These are phyloP conservation scores for Druceiella hillmani DNA, from an alignment of 2,888 invertebrate genomes.

Conservation along the genomic window DNA sequence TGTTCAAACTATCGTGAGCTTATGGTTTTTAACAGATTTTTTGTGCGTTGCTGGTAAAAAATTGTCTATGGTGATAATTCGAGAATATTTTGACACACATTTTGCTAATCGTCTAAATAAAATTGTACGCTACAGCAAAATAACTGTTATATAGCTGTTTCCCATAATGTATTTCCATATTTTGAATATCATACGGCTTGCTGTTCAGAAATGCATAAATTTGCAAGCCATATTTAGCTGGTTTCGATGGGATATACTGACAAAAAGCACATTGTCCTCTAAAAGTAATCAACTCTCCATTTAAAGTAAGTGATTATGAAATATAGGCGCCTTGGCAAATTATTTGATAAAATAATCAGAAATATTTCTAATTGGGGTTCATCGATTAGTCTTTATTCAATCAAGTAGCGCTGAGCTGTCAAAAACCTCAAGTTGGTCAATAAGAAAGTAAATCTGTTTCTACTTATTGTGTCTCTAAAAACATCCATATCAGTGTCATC, in stretches of 20 bases:
- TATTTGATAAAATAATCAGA: too few species aligned
- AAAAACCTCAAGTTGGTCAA: neutral
- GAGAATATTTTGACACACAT: neutral
- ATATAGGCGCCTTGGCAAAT: neutral
- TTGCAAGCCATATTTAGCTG: neutral
- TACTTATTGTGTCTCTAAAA: neutral
- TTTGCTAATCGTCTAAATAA: neutral
- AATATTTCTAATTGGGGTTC: neutral
- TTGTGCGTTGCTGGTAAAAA: neutral
- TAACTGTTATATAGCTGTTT: neutral
- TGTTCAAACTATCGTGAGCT: neutral
- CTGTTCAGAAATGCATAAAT: neutral
- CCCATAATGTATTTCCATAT: neutral
- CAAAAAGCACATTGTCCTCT: neutral
- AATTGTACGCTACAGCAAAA: neutral
- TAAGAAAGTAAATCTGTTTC: neutral
- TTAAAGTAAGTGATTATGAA: neutral
- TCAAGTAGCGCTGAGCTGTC: neutral
- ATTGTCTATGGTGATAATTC: neutral
- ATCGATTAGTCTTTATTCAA: neutral
- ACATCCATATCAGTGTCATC: neutral
- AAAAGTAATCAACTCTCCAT: neutral
- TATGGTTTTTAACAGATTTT: neutral
- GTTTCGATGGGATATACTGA: neutral
- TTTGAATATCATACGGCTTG: neutral